Percentiles rank a stretch among this genome's conserved stretches.
Evolutionary conservation across 1,140 invertebrate species (phyloP).

Genomic region (silkworm (Bombyx mori)): DNA sequence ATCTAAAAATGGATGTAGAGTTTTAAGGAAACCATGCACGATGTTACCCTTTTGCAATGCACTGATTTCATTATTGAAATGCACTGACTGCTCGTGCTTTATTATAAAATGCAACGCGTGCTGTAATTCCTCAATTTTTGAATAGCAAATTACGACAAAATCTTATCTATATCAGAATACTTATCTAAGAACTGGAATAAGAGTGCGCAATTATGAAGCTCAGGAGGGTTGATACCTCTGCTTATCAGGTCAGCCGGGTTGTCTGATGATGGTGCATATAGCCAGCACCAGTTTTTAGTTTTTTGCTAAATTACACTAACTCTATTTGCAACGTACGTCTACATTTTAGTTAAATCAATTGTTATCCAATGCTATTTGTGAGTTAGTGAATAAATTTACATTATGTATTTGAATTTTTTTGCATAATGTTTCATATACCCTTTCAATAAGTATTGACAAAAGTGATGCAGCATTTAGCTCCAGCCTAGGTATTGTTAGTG

Average conservation of each 20-base stretch:
- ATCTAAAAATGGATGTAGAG: slow-evolving; percentile 22
- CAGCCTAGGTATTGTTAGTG: slow-evolving; percentile 27
- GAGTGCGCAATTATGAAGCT: neutral
- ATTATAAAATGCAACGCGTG: slow-evolving; percentile 4
- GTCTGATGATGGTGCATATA: slow-evolving; percentile 8
- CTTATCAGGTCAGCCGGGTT: slow-evolving; percentile 14
- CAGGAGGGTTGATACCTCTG: slow-evolving; percentile 10
- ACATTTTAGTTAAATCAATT: slow-evolving; percentile 7
- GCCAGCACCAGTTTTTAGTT: slow-evolving; percentile 8
- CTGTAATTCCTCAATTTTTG: slow-evolving; percentile 3
- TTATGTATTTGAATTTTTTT: slow-evolving; percentile 5
- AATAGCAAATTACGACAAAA: slow-evolving; percentile 1
- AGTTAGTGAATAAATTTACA: slow-evolving; percentile 17
- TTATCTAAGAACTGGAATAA: neutral
- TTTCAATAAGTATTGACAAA: slow-evolving; percentile 15
- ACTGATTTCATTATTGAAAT: slow-evolving; percentile 2
- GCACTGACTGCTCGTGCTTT: neutral
- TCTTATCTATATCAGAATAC: neutral
- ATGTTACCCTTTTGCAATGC: neutral
- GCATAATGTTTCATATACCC: slow-evolving; percentile 5
- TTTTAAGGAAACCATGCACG: slow-evolving; percentile 7
- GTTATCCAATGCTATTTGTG: slow-evolving; percentile 21
- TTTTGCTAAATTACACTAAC: slow-evolving; percentile 29
- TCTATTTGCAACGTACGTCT: slow-evolving; percentile 22
- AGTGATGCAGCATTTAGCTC: slow-evolving; percentile 30